phyloP scores from a whole-genome alignment of 2,888 invertebrate genomes.

The Alloscopus bannaensis region DNA sequence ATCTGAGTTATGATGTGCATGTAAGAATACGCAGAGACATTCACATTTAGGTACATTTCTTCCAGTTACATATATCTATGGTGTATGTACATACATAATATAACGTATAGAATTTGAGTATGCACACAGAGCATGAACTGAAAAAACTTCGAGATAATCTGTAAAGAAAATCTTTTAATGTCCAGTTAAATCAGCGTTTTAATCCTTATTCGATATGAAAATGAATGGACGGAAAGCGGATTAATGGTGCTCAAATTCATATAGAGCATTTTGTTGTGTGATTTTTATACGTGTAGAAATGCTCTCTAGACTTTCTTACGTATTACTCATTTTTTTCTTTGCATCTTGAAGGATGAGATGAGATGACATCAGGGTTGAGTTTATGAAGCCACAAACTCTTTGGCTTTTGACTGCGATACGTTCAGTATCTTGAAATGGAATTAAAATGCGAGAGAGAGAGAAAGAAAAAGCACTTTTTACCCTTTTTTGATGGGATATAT shows the following conservation, averaged over 20 bases:
- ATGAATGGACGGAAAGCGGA: slow-evolving; percentile 24
- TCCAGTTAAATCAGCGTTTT: slow-evolving; percentile 56
- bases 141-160: slow-evolving; percentile 13
- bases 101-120: not conserved
- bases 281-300: not conserved
- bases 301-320: too few relatives aligned
- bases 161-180: slow-evolving; percentile 42
- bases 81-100: not conserved
- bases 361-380: slow-evolving; percentile 33
- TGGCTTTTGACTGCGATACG: too few relatives aligned
- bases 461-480: not conserved
- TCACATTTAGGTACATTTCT: too few relatives aligned
- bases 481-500: slow-evolving; percentile 2
- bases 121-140: not conserved
- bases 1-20: too few relatives aligned
- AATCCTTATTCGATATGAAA: slow-evolving; percentile 47
- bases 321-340: not conserved
- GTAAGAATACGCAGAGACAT: too few relatives aligned
- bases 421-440: not conserved
- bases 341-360: slow-evolving; percentile 29
- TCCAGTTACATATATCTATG: too few relatives aligned
- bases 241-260: slow-evolving; percentile 8
- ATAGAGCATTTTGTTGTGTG: not conserved
- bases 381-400: too few relatives aligned
- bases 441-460: not conserved